Evolutionary conservation across 2,888 invertebrate genomes (phyloP), one percentile per base, ranked within the genome.

Genomic region (Dicyrtomina minuta): DNA sequence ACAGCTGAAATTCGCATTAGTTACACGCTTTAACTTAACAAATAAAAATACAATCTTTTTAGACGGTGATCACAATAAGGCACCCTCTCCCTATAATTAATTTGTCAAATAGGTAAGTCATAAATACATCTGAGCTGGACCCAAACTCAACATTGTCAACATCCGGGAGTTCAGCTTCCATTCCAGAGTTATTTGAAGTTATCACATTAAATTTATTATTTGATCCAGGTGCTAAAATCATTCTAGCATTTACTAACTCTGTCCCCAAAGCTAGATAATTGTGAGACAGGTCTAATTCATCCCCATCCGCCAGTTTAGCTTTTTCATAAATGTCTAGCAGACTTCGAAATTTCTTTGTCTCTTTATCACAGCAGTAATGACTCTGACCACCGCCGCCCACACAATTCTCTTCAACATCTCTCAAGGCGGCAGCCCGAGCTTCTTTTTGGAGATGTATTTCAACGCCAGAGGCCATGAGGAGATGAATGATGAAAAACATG

Each of bases 401-500:
- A 24, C 44, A 61, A 39, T 44, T 58, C 39, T 49, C 60, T 39
- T 27, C 59, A 4, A n/a, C 39, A 33, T 67, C 58, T 27, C n/a
- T 22, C 3, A 51, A 22, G 12, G 58, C 68, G 0, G 66, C 70
- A 22, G 20, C 39, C 15, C 58, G 49, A 12, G 70, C 62, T 27
- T 70, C 46, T 43, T 74, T 76, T 41, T 72, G 72, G 0, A 76
- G 55, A 20, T 76, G 71, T 1, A 69, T 59, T 49, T 76, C 75
- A 2, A 75, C 66, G 8, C 76, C 76, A 17, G 75, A 75, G 41
- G 70, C 70, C 72, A 76, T 65, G 0, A 76, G 71, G 2, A 76
- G 70, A 46, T 76, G 76, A 10, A 76, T 66, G 12, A 76, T 67
- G 64, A 73, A 75, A 46, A 75, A 76, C 74, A 76, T 74, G 64